Conservation (phyloP, 2,113 vertebrate genomes). For the Pantherophis guttatus region DNA sequence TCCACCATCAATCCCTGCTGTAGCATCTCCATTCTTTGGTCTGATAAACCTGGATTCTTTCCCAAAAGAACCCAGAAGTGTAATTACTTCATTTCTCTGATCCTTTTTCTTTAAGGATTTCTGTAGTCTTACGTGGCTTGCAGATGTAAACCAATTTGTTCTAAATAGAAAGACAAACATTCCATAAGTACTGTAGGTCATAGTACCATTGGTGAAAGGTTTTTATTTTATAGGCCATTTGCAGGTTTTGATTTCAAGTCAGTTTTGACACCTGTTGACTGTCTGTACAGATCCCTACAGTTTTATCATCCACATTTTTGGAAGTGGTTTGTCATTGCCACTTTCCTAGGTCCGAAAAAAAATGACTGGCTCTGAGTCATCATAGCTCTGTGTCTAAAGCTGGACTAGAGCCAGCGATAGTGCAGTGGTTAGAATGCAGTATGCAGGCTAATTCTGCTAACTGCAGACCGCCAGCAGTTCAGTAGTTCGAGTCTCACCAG, state of each 20-base stretch:
- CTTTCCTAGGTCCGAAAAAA: not conserved
- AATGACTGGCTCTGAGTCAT: not conserved
- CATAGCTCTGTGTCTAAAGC: not conserved
- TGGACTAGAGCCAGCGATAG: not conserved
- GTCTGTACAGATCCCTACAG: not conserved
- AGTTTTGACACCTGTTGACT: not conserved
- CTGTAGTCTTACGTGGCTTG: not conserved
- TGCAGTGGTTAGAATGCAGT: not conserved
- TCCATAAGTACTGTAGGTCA: not conserved
- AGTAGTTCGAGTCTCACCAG: not conserved
- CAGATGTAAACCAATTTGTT: not conserved
- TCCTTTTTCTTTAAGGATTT: not conserved
- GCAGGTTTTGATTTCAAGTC: not conserved
- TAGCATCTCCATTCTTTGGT: not conserved
- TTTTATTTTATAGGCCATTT: not conserved
- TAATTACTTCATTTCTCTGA: not conserved
- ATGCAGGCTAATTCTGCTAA: not conserved
- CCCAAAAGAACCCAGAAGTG: not conserved
- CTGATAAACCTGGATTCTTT: not conserved
- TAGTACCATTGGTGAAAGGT: not conserved
- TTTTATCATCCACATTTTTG: not conserved
- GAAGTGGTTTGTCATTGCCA: not conserved
- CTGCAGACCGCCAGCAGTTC: not conserved
- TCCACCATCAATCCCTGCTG: not conserved
- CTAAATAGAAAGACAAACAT: not conserved